phyloP scores from a whole-genome alignment of 64 coral and sea anemone species.

The Porites australiensis region DNA sequence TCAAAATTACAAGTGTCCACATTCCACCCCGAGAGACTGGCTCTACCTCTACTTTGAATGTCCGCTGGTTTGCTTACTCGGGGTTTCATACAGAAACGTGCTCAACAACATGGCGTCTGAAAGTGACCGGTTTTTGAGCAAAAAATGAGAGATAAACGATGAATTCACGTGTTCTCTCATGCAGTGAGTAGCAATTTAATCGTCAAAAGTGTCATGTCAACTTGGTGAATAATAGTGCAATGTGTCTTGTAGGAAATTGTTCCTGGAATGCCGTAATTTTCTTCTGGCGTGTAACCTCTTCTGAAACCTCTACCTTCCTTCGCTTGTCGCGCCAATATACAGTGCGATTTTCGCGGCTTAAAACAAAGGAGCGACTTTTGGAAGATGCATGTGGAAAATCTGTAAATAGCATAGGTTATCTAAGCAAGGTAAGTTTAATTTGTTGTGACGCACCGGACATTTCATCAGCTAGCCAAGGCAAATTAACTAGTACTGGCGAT shows the following conservation, averaged over 20 bases:
- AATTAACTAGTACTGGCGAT: no score
- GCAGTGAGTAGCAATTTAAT: constrained; percentile 58
- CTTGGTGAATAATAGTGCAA: background rate
- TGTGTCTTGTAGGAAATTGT: constrained; percentile 9
- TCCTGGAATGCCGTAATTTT: background rate
- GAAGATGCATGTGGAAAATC: constrained; percentile 13
- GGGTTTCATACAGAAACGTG: constrained; percentile 4
- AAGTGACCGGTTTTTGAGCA: background rate
- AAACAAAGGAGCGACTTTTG: constrained; percentile 19
- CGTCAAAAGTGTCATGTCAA: background rate
- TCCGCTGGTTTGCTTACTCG: background rate
- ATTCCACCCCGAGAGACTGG: background rate
- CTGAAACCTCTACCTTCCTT: background rate
- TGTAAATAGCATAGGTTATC: background rate
- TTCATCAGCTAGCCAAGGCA: background rate
- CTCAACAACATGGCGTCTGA: constrained; percentile 69
- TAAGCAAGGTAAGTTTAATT: constrained; percentile 7
- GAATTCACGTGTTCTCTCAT: constrained; percentile 61
- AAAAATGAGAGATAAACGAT: constrained; percentile 46
- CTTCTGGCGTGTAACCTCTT: background rate
- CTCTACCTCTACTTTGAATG: background rate
- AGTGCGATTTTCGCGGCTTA: background rate
- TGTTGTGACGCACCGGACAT: background rate
- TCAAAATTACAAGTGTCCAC: background rate
- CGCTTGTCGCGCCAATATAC: constrained; percentile 22